These are phyloP conservation scores for Salmo trutta DNA, from an alignment of 2,797 vertebrate species.

Conservation along the genomic window DNA sequence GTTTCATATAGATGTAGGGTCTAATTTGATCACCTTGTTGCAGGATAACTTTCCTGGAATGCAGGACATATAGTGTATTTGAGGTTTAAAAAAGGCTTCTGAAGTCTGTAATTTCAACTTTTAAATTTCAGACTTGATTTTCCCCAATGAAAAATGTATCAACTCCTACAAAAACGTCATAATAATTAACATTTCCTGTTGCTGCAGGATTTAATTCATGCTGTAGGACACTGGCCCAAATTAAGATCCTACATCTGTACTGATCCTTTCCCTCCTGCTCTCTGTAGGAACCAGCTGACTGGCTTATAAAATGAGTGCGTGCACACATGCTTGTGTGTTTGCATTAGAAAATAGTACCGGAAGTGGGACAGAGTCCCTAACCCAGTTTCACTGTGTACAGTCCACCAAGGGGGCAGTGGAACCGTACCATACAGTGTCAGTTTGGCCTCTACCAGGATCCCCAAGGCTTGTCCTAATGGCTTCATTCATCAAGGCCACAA, in stretches of 20 bases:
- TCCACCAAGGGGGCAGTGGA: slow-evolving; percentile 15
- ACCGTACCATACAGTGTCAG: slow-evolving; percentile 6
- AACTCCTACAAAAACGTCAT: too few relatives aligned
- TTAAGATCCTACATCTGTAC: too few relatives aligned
- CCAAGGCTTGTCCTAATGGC: slow-evolving; percentile 36
- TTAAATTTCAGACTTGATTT: too few relatives aligned
- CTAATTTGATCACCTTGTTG: too few relatives aligned
- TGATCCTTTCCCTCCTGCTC: neutral
- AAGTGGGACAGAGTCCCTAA: neutral
- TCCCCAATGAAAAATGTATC: too few relatives aligned
- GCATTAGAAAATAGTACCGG: neutral
- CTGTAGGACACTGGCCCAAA: too few relatives aligned
- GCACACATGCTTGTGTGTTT: neutral
- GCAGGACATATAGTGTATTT: too few relatives aligned
- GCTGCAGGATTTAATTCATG: too few relatives aligned
- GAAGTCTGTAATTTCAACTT: too few relatives aligned
- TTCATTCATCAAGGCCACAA: slow-evolving; percentile 40
- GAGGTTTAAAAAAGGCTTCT: too few relatives aligned
- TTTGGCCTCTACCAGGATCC: slow-evolving; percentile 27
- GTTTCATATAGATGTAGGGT: neutral
- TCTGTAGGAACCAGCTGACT: neutral
- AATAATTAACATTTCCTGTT: too few relatives aligned
- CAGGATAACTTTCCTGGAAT: too few relatives aligned
- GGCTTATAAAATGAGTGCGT: neutral
- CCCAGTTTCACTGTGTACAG: neutral